Percentiles rank a stretch among this genome's conserved stretches.
phyloP scores from a whole-genome alignment of 1,140 invertebrate genomes.

The Drosophila ficusphila region DNA sequence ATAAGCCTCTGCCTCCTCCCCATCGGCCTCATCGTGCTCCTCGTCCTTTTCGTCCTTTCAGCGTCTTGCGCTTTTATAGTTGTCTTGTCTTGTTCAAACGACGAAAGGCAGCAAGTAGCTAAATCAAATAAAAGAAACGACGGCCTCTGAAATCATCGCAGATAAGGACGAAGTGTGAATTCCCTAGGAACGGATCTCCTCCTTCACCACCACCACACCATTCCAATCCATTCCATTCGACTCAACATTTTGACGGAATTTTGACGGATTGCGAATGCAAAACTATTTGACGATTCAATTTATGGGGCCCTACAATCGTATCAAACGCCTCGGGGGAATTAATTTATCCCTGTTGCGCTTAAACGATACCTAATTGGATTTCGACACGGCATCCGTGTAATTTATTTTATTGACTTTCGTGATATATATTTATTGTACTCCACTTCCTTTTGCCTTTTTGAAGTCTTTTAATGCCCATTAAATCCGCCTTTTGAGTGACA shows the following conservation, averaged over 20 bases:
- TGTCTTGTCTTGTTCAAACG: constrained; percentile 68
- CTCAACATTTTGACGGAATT: no score
- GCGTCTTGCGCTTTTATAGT: constrained; percentile 65
- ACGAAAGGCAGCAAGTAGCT: constrained; percentile 30
- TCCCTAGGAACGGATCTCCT: constrained; percentile 3
- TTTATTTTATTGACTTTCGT: neutral
- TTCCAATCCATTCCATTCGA: neutral
- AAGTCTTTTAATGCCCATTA: no score
- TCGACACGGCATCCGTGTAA: neutral
- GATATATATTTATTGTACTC: neutral
- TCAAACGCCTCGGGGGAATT: neutral
- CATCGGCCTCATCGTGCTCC: neutral
- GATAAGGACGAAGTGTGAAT: constrained; percentile 25
- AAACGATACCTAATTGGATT: neutral
- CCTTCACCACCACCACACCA: no score
- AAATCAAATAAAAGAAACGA: constrained; percentile 54
- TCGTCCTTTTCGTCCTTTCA: neutral
- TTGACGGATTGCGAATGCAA: neutral
- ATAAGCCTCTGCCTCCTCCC: constrained; percentile 9
- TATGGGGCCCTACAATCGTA: neutral
- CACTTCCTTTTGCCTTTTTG: no score
- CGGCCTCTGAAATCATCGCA: constrained; percentile 4
- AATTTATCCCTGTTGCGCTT: neutral
- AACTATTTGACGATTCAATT: constrained; percentile 4
- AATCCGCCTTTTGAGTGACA: no score